Evolutionary conservation across 1,140 invertebrate species (phyloP), one percentile per base, ranked within the genome.

Genomic region (Andricus grossulariae): DNA sequence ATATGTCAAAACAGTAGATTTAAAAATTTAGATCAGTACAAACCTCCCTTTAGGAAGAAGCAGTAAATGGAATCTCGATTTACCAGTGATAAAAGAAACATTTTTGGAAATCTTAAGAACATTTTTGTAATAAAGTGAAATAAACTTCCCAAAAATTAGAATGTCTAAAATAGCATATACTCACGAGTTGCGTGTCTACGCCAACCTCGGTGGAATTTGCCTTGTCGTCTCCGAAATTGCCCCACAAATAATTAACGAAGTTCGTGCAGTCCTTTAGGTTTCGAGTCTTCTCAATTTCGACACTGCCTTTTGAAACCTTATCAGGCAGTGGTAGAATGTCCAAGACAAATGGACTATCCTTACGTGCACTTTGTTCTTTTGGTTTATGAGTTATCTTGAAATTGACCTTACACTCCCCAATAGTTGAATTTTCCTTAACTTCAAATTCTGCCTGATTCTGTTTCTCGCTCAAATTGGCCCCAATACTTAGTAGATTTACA

Each of bases 331-430:
- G 60, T 16, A 66, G 25, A 39, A 66, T 16, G 39, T 66, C 60
- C 60, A 66, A 66, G 16, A 45, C 39, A 66, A 66, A 66, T 66
- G 60, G 16, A 66, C 76, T 10, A 60, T 80, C 49, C 83, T 82
- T 32, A 76, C 82, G 16, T 66, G 18, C 2, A 81, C 78, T 50
- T 83, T 82, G 49, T 76, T 82, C 54, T 39, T 32, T 75, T 1
- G 84, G 82, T 73, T 84, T 80, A 32, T 83, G 80, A 52, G 75
- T 78, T 3, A 91, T 72, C 0, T 81, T 74, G 66, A 88, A 88
- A 25, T 80, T 60, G 0, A 86, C 85, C 21, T 80, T 82, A 77
- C 90, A 91, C 19, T 84, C 82, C 39, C 89, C 89, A 74, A 84
- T 82, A 6, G 88, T 84, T 18, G 84, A 82, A 50, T 85, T 80